phyloP scores from a whole-genome alignment of 2,888 invertebrate genomes.

The Byasa hedistus region DNA sequence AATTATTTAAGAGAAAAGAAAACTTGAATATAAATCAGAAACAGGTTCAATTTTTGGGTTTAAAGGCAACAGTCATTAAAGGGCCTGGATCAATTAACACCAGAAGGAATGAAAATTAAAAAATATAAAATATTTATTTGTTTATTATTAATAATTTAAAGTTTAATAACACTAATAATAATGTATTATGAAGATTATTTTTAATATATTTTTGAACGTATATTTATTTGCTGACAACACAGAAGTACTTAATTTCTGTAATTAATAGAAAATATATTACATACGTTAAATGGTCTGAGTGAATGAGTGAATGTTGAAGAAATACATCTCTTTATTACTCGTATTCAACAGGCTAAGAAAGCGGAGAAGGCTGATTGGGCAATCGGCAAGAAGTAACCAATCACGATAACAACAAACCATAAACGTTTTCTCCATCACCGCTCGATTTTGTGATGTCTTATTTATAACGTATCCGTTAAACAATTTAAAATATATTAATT shows the following conservation, averaged over 20 bases:
- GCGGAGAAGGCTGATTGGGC: slow-evolving; percentile 87
- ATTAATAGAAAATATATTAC: not conserved
- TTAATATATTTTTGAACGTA: not conserved
- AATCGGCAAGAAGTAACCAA: slow-evolving; percentile 81
- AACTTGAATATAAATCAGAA: too few relatives aligned
- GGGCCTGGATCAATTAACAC: not conserved
- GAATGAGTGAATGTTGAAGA: not conserved
- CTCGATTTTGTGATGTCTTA: slow-evolving; percentile 45
- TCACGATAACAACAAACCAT: slow-evolving; percentile 41
- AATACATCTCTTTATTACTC: slow-evolving; percentile 46
- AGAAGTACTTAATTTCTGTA: not conserved
- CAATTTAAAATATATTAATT: slow-evolving; percentile 59
- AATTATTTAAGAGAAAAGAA: too few relatives aligned
- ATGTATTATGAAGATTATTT: too few relatives aligned
- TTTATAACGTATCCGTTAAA: slow-evolving; percentile 54
- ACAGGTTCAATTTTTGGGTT: not conserved
- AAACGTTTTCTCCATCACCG: slow-evolving; percentile 41
- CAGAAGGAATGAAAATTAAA: too few relatives aligned
- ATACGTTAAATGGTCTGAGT: not conserved
- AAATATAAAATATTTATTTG: too few relatives aligned
- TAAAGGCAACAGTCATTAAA: not conserved
- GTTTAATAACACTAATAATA: too few relatives aligned
- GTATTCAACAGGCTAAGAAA: slow-evolving; percentile 85
- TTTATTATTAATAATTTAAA: too few relatives aligned
- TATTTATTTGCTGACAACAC: not conserved